Conservation (phyloP, 2,113 vertebrate species). For the Ictalurus punctatus region DNA sequence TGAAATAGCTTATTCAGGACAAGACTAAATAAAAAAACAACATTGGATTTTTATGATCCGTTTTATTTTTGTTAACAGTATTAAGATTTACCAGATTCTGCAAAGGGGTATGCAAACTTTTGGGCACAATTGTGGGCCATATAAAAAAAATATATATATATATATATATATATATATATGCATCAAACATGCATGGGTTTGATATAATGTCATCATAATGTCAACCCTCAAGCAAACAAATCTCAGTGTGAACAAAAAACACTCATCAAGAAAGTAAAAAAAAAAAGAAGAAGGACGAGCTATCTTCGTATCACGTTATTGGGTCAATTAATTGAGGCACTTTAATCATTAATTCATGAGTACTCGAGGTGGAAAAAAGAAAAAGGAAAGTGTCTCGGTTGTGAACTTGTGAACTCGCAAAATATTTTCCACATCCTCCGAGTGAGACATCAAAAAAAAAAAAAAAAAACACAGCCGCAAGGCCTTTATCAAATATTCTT, state of each 20-base stretch:
- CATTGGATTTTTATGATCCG: too few relatives aligned
- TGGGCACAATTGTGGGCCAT: too few relatives aligned
- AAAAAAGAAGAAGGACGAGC: not conserved
- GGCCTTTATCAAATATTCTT: constrained; percentile 38
- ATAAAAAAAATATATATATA: too few relatives aligned
- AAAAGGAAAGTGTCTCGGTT: not conserved
- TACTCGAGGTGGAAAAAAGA: not conserved
- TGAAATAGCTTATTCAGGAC: too few relatives aligned
- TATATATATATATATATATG: too few relatives aligned
- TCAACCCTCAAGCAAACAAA: not conserved
- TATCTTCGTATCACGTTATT: constrained; percentile 25
- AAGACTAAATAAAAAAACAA: too few relatives aligned
- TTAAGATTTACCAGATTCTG: too few relatives aligned
- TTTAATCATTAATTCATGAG: constrained; percentile 52
- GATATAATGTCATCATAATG: not conserved
- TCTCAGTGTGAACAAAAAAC: not conserved
- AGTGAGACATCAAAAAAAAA: constrained; percentile 4
- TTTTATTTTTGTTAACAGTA: too few relatives aligned
- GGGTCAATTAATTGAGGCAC: constrained; percentile 44
- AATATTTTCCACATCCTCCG: constrained; percentile 27
- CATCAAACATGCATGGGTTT: not conserved
- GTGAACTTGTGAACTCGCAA: constrained; percentile 38
- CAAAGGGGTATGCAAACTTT: too few relatives aligned
- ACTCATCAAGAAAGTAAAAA: constrained; percentile 1
- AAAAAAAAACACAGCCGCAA: not conserved